These are phyloP conservation scores for Alethe castanea DNA, from an alignment of 2,113 vertebrate genomes.

Conservation along the genomic window DNA sequence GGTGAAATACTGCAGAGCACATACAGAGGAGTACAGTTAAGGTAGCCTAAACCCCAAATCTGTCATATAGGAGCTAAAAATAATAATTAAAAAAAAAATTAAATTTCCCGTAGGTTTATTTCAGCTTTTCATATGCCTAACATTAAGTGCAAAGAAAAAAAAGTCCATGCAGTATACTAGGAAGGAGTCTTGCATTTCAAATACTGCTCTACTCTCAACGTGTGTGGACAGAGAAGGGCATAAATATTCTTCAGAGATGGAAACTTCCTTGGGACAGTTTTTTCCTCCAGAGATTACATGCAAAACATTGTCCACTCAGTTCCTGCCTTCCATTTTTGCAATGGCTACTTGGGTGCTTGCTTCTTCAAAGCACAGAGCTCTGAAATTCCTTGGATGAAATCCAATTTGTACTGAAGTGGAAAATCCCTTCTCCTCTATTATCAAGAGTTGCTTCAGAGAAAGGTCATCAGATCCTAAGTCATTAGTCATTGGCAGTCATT, in stretches of 20 bases:
- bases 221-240: neutral
- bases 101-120: neutral
- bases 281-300: neutral
- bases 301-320: neutral
- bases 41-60: neutral
- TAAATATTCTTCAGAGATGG: neutral
- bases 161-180: neutral
- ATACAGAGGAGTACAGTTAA: neutral
- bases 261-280: neutral
- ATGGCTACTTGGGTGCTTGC: neutral
- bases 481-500: neutral
- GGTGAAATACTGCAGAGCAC: neutral
- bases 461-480: neutral
- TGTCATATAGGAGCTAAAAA: neutral
- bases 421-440: constrained; percentile 20
- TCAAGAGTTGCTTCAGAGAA: constrained; percentile 3
- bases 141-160: neutral
- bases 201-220: neutral
- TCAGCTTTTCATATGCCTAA: neutral
- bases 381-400: constrained; percentile 14
- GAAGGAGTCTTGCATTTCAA: neutral
- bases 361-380: neutral
- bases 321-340: neutral
- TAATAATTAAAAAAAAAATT: neutral
- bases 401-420: neutral